Evolutionary conservation across 2,888 invertebrate genomes (phyloP), one percentile per base, ranked within the genome.

Genomic region (Microchrysa polita): DNA sequence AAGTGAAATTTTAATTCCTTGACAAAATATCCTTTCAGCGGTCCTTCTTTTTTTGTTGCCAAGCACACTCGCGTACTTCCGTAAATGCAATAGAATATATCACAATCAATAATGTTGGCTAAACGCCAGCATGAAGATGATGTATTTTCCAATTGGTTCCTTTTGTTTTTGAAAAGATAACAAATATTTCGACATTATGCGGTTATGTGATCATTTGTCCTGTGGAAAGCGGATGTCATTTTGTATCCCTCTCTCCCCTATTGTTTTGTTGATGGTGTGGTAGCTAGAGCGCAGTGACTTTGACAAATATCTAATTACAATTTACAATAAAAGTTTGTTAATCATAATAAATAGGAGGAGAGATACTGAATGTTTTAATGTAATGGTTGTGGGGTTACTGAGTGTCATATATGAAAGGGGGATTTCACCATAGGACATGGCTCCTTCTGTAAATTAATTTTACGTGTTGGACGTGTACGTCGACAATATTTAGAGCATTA

Each of bases 291-390:
- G n/a, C n/a, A 42, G 12, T 12, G 61, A 61, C 61, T 34, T 61
- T 61, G 61, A 61, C 61, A 61, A 61, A 61, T 61, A 61, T 61
- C 40, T 40, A 61, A 61, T 61, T 61, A 61, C 40, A 18, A 60
- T n/a, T 40, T 40, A 40, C 34, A 40, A 61, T 27, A 61, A 61
- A 61, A 61, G 40, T 61, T 61, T 61, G n/a, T 40, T 61, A 61
- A 61, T 61, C 61, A 61, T n/a, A 61, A 61, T 27, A 61, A 4
- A 61, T 61, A 20, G 27, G 34, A 16, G 61, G 27, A n/a, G n/a
- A n/a, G n/a, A 40, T 40, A 40, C 5, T n/a, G 40, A 40, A 34
- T 61, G 27, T 34, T 5, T 34, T 34, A 34, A 34, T 5, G 27
- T 34, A 5, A 7, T 2, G 27, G 27, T 34, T 34, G 27, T 2